These are phyloP conservation scores for Seriola aureovittata DNA, from an alignment of 2,113 vertebrate species.

Conservation along the genomic window DNA sequence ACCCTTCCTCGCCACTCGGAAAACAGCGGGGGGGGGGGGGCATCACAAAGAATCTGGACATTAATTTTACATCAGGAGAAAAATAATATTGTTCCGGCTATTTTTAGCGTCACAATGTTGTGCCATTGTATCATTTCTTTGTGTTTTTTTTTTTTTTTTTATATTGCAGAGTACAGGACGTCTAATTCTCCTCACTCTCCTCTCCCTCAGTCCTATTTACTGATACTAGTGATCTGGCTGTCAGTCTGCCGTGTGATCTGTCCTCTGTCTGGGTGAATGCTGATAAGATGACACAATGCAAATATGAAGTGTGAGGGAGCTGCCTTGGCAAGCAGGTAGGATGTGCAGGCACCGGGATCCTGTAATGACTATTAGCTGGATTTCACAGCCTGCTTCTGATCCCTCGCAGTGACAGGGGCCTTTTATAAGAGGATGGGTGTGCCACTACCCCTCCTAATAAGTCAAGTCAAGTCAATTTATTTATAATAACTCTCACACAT, in stretches of 20 bases:
- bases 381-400: slow-evolving; percentile 85
- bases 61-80: slow-evolving; percentile 75
- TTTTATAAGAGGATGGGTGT: slow-evolving; percentile 73
- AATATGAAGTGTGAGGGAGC: slow-evolving; percentile 72
- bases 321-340: slow-evolving; percentile 78
- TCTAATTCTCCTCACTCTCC: slow-evolving; percentile 33
- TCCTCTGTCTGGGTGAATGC: slow-evolving; percentile 73
- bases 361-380: slow-evolving; percentile 86
- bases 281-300: slow-evolving; percentile 83
- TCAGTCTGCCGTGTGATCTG: slow-evolving; percentile 70
- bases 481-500: slow-evolving; percentile 42
- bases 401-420: slow-evolving; percentile 77
- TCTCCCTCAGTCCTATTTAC: slow-evolving; percentile 64
- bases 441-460: slow-evolving; percentile 61
- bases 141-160: not conserved
- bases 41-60: slow-evolving; percentile 55
- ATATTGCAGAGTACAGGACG: slow-evolving; percentile 3
- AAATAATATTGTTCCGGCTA: slow-evolving; percentile 56
- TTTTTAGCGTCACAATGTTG: slow-evolving; percentile 55
- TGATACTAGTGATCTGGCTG: slow-evolving; percentile 71
- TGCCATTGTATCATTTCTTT: slow-evolving; percentile 50
- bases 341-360: slow-evolving; percentile 60
- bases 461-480: slow-evolving; percentile 19
- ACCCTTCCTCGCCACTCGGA: slow-evolving; percentile 56
- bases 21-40: slow-evolving; percentile 42